Evolutionary conservation across 2,113 vertebrate genomes (phyloP).

Genomic region (Bettongia penicillata): DNA sequence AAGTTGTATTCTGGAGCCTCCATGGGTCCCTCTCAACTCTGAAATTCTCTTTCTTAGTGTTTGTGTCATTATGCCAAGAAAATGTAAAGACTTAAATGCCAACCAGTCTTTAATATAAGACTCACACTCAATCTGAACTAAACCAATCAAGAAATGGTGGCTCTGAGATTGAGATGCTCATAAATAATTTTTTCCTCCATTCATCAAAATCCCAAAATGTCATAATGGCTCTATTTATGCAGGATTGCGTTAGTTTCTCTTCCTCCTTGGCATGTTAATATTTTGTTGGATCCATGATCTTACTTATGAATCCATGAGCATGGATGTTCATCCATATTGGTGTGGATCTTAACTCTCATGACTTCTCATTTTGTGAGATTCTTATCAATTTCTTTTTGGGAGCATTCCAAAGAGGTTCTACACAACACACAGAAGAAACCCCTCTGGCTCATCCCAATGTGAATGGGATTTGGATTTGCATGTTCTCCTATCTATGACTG

Average conservation of each 20-base stretch:
- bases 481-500: background rate
- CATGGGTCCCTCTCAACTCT: background rate
- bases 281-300: background rate
- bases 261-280: background rate
- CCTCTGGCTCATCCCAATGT: background rate
- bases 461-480: background rate
- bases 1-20: background rate
- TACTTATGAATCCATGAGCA: too few species aligned
- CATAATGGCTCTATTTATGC: background rate
- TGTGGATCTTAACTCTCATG: background rate
- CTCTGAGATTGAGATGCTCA: background rate
- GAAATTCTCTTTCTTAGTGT: background rate
- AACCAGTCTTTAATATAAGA: background rate
- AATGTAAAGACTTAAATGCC: background rate
- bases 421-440: background rate
- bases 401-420: background rate
- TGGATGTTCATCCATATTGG: background rate
- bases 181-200: slow-evolving; percentile 19
- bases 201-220: background rate
- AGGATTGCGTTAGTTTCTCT: background rate
- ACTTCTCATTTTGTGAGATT: background rate
- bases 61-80: background rate
- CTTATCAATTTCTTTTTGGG: background rate
- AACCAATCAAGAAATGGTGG: background rate
- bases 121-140: background rate